Base-by-base conservation (phyloP, 2,888 invertebrate genomes). In the Neocrepidodera transversa region DNA sequence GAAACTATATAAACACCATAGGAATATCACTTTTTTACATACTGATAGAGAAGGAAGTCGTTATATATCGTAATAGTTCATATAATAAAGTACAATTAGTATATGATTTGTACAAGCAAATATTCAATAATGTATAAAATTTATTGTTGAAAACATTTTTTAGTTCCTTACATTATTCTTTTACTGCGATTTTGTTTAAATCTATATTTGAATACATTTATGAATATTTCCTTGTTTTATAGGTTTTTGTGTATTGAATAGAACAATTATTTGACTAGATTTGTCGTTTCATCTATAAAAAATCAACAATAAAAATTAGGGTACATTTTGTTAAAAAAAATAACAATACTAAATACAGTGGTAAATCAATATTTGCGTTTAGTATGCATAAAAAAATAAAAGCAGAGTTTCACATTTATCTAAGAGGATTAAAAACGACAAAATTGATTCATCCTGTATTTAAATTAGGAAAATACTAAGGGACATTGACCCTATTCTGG, bases 1-100 rank as follows among this genome's bases (percentile, higher is more conserved):
- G 54, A 66, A 64, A 62, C 63, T 65, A 64, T 64, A 64, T 58
- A 66, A 66, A 66, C 64, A 66, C 64, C 62, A 62, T 65, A 59
- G 60, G 57, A 60, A 64, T 66, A 64, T 64, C 65, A 63, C 63
- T 63, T 63, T 59, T 65, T 63, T 60, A 65, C 63, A 63, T 65
- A 65, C 58, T 61, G 62, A 63, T 45, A 65, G 57, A 60, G 59
- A 62, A 61, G 64, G 64, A 66, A 66, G 66, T 63, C 58, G 62
- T 59, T 64, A 60, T 60, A 62, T 65, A 65, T 54, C 17, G 52
- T 59, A 50, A 59, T 59, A 59, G 38, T 59, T 64, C 50, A 58
- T 64, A 63, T 62, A n/a, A n/a, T n/a, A 64, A 63, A 66, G 61
- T 63, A 64, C 63, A 64, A 63, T 64, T 63, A 64, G 60, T 62